Conservation (phyloP, 92 coral and sea anemone species). For the Zoanthus sociatus region DNA sequence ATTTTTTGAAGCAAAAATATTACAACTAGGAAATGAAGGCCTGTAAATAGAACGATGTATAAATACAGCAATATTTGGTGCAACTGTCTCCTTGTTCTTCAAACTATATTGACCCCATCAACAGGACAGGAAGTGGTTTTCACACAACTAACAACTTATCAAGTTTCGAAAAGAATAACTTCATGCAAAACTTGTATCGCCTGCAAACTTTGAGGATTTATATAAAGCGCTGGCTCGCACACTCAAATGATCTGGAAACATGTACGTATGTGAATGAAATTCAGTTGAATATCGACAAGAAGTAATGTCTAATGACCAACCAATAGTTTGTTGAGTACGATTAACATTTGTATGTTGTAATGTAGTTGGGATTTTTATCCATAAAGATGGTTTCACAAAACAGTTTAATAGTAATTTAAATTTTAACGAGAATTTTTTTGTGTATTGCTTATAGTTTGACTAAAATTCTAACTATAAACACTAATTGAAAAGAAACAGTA, state of each 20-base stretch:
- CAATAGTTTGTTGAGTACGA: not conserved
- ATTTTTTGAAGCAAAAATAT: not conserved
- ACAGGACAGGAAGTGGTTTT: constrained; percentile 43
- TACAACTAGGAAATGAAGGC: not conserved
- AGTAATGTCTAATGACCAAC: not conserved
- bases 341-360: not conserved
- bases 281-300: not conserved
- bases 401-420: not conserved
- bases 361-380: not conserved
- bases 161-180: not conserved
- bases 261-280: not conserved
- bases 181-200: constrained; percentile 11
- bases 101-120: constrained; percentile 11
- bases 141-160: not conserved
- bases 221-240: constrained; percentile 12
- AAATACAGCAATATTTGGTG: not conserved
- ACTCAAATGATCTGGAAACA: not conserved
- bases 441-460: not conserved
- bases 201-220: not conserved
- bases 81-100: not conserved
- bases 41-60: constrained; percentile 19
- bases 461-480: not conserved
- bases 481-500: not conserved
- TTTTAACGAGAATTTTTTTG: not conserved
- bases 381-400: too few species aligned